These are phyloP conservation scores for Campylomormyrus numenius DNA, from an alignment of 2,113 vertebrate genomes.

Conservation along the genomic window DNA sequence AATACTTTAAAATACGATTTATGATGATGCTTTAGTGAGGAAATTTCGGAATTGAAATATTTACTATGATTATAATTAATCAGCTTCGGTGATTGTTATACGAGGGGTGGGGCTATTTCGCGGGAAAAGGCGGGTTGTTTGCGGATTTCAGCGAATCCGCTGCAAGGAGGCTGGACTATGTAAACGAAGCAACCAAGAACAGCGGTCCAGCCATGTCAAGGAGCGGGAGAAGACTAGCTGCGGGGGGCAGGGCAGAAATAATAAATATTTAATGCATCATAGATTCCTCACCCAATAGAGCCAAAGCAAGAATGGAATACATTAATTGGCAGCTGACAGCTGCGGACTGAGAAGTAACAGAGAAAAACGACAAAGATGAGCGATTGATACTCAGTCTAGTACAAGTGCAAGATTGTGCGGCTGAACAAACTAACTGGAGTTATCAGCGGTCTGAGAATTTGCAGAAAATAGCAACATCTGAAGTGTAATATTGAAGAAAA, in stretches of 20 bases:
- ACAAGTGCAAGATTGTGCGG: slow-evolving; percentile 15
- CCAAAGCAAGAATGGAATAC: slow-evolving; percentile 42
- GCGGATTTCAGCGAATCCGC: not conserved
- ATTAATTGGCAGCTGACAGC: slow-evolving; percentile 54
- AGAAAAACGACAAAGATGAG: slow-evolving; percentile 17
- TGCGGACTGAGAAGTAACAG: slow-evolving; percentile 46
- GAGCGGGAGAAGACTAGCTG: slow-evolving; percentile 33
- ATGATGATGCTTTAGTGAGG: not conserved
- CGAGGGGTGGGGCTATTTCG: not conserved
- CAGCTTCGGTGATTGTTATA: not conserved
- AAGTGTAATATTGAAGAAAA: not conserved
- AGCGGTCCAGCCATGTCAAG: slow-evolving; percentile 30
- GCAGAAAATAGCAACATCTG: not conserved
- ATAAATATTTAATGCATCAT: slow-evolving; percentile 26
- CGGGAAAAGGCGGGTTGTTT: not conserved
- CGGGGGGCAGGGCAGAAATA: slow-evolving; percentile 23
- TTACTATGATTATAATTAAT: not conserved
- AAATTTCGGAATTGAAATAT: not conserved
- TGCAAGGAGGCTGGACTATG: not conserved
- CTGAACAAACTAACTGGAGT: not conserved
- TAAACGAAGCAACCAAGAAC: not conserved
- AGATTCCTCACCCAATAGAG: slow-evolving; percentile 19
- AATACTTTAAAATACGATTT: not conserved
- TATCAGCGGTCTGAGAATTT: slow-evolving; percentile 3
- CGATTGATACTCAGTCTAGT: not conserved